Base-by-base conservation (phyloP, 2,888 invertebrate species). In the Ochropleura plecta region DNA sequence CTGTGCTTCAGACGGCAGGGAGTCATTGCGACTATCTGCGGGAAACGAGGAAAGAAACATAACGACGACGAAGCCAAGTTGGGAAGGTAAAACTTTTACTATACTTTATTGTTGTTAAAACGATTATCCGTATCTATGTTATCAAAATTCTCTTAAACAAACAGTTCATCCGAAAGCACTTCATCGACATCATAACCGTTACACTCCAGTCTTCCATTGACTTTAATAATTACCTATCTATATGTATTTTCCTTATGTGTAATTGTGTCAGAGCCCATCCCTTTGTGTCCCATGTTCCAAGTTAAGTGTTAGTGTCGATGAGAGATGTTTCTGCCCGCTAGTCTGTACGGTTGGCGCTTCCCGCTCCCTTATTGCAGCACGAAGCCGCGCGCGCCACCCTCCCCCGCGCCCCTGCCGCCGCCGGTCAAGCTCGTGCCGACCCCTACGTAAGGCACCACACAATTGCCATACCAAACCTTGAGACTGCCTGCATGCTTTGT, bases 341-440 rank as follows among this genome's bases (percentile, higher is more conserved):
- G 98, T 98, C 98, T 98, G 98, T 98, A 98, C 98, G 98, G 98
- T 98, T 98, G 98, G 98, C 98, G 98, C 97, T 98, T 98, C 97
- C 98, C 98, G 97, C 98, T 98, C 98, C 98, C 98, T 97, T 98
- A 98, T 98, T 98, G 98, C 98, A 98, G 98, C 97, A 98, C 98
- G 97, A 98, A 96, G 98, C 98, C 96, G 97, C 97, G 97, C 97
- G 97, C 97, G 94, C 98, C 98, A 95, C 98, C 98, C 92, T 98
- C 98, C 96, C 98, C 98, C 96, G 97, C 98, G 96, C 98, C 98
- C 95, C 97, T 98, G 97, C 98, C 98, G 93, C 97, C 98, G 92
- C 98, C 98, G 91, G 97, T 98, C 95, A 98, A 98, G 97, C 96
- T 98, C 97, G 97, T 97, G 95, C 97, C 97, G 90, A 97, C 98